These are phyloP conservation scores for Diglossa brunneiventris DNA, from an alignment of 2,113 vertebrate species.

Conservation along the genomic window DNA sequence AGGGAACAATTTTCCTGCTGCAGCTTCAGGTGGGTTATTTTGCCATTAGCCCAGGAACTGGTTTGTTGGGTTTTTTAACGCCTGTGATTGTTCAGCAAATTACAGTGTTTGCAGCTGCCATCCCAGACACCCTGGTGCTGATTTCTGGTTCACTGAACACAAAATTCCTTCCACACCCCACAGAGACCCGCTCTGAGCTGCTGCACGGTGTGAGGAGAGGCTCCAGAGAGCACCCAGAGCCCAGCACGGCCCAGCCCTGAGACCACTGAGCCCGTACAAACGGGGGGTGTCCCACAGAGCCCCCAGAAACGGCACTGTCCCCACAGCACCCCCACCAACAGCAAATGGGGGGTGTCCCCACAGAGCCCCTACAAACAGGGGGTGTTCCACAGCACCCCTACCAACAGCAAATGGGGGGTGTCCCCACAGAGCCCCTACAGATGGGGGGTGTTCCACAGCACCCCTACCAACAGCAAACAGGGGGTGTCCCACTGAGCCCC, in stretches of 20 bases:
- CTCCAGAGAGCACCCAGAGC: rapidly evolving
- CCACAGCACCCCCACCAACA: rapidly evolving
- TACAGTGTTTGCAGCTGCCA: neutral
- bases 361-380: neutral
- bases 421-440: neutral
- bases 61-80: neutral
- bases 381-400: neutral
- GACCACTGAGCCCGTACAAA: neutral
- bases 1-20: neutral
- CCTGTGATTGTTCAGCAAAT: neutral
- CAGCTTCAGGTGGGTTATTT: neutral
- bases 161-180: rapidly evolving
- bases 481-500: neutral
- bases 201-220: rapidly evolving
- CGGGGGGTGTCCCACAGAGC: too few species aligned
- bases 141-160: neutral
- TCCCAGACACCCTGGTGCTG: rapidly evolving
- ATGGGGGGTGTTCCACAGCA: rapidly evolving
- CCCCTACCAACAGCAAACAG: rapidly evolving
- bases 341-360: rapidly evolving
- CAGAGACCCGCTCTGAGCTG: rapidly evolving
- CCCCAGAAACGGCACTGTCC: neutral
- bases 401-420: rapidly evolving
- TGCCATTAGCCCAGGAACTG: neutral
- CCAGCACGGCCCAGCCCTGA: neutral